Base-by-base conservation (phyloP, 2,888 invertebrate species). In the Heliconius charithonia region DNA sequence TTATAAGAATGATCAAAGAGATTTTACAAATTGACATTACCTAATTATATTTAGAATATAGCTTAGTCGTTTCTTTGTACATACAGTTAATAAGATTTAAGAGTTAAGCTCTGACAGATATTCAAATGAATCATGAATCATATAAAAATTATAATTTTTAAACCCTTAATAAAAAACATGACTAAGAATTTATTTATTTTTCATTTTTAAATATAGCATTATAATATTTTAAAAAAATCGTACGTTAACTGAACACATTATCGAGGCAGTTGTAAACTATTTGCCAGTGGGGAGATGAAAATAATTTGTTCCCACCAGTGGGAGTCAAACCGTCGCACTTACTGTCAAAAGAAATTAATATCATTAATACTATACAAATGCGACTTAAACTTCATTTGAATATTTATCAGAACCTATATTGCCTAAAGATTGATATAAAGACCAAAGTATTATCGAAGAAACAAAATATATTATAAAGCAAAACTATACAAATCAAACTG, bases 11-110 rank as follows among this genome's bases (percentile, higher is more conserved):
- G 29, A n/a, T 71, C 56, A 51, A 70, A 70, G 75, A 78, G 32
- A 70, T 25, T 73, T 65, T n/a, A 37, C 32, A 72, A 73, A 69
- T 78, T 67, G 75, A 75, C 59, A 45, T 59, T 59, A 72, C 72
- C 59, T 72, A 72, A 72, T 72, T 72, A 59, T 25, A 37, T 72
- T 69, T 69, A 69, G 69, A 69, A 69, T 69, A 45, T 69, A 69
- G 25, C 41, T 45, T 41, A 69, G 41, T 27, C 41, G 25, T 69
- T 69, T 41, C 69, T 69, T 69, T 69, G 69, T 69, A 69, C 67
- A 69, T 69, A 67, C 16, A 41, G 13, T 67, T 67, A 67, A 67
- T 25, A 69, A 7, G 9, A 41, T 69, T 45, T 45, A 45, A 16
- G 25, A 41, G 41, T 25, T 25, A 69, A 69, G 0, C 16, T 41